These are phyloP conservation scores for Scaptodrosophila lebanonensis DNA, from an alignment of 1,140 invertebrate genomes.

Conservation along the genomic window DNA sequence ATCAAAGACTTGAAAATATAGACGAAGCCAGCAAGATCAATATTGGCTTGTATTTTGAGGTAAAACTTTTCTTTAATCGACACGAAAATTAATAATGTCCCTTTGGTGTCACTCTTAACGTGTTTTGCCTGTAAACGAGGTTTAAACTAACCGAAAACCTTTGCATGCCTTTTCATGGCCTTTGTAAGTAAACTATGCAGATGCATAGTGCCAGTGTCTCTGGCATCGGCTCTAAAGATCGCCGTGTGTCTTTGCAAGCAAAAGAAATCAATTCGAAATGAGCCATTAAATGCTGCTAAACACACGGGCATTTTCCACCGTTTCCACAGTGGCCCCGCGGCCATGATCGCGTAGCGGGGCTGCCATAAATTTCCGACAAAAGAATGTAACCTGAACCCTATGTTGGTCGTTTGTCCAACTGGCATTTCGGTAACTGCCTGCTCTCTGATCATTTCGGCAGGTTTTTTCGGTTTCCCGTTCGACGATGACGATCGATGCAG, in stretches of 20 bases:
- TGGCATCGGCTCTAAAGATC: neutral
- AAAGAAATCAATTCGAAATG: slow-evolving; percentile 76
- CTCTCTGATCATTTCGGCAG: neutral
- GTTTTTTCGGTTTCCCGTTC: slow-evolving; percentile 51
- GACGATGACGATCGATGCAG: no score
- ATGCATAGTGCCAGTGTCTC: no score
- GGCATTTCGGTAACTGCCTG: slow-evolving; percentile 23
- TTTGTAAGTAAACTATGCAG: no score
- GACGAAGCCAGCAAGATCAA: no score
- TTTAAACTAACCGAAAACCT: no score
- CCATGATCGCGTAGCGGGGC: slow-evolving; percentile 13
- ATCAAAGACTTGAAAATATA: no score
- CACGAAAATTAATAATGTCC: no score
- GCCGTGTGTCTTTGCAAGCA: slow-evolving; percentile 16
- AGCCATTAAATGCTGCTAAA: slow-evolving; percentile 76
- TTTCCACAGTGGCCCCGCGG: slow-evolving; percentile 39
- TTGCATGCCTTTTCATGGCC: no score
- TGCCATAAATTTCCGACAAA: slow-evolving; percentile 68
- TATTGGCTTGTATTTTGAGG: no score
- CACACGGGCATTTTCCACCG: slow-evolving; percentile 72
- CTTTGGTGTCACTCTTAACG: no score
- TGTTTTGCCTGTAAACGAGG: no score
- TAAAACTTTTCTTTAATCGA: no score
- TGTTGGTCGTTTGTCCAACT: slow-evolving; percentile 20
- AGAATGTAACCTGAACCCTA: slow-evolving; percentile 65